Evolutionary conservation across 2,113 vertebrate genomes (phyloP), one percentile per base, ranked within the genome.

Genomic region (Perca schrenkii): DNA sequence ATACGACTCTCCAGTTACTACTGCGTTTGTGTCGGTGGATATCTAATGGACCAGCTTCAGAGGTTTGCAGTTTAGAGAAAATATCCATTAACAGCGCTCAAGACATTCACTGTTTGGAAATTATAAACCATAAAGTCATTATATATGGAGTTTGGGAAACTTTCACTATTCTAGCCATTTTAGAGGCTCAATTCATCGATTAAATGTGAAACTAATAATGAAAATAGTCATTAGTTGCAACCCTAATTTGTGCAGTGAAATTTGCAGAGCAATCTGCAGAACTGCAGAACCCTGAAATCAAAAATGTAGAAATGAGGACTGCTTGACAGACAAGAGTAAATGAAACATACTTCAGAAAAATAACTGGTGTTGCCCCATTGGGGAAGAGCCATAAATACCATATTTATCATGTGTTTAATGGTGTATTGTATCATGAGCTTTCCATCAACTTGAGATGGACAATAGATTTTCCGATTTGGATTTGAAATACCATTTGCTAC

Each of bases 21-120:
- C 16, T 74, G 73, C 57, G 69, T 81, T 60, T 78, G 80, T 49
- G 69, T 78, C 43, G 28, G 54, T 77, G 77, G 74, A 36, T 31
- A 15, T 47, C 31, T 60, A 87, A 79, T 84, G 71, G 77, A 82
- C 46, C 76, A 46, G 65, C 50, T 64, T 50, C 46, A 54, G 28
- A 74, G 65, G 63, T 78, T 61, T 60, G 53, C 40, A 19, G 40
- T 60, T 64, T 22, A 57, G 34, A 58, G 8, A 77, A 70, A 82
- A 70, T 64, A 40, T 46, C 46, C 65, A 40, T 82, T 62, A 74
- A 74, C 28, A 52, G 47, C 13, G 52, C n/a, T 60, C 21, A 72
- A 75, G 75, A 71, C 4, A 21, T 36, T 72, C 14, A 17, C 8
- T 67, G 0, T 64, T 53, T 60, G 49, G 53, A 79, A 83, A 80